Evolutionary conservation across 2,113 vertebrate genomes (phyloP), one percentile per base, ranked within the genome.

Genomic region (Triplophysa siluroides): DNA sequence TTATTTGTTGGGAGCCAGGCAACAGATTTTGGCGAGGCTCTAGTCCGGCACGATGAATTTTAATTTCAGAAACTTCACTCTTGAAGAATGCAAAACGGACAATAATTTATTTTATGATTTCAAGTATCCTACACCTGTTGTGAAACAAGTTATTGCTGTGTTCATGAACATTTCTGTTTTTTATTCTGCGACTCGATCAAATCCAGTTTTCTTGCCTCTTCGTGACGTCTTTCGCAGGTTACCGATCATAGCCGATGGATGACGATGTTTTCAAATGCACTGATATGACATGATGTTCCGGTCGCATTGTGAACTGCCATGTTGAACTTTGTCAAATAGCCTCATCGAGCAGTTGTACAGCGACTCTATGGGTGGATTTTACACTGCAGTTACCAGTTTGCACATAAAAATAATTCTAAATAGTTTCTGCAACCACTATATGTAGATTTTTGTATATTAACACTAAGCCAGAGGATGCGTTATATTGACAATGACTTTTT

Each of bases 1-100:
- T 84, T 99, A 81, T 99, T 99, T 73, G 97, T 99, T 82, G 97
- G 97, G 69, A 99, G 97, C 87, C 97, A 99, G 88, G 97, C 95
- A 38, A 99, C 97, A 56, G 96, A 99, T 91, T 99, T 99, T 3
- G 97, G 97, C 21, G 97, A 98, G 85, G 97, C 97, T 58, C 90
- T 98, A 85, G 96, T 95, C 86, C 92, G 96, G 77, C 97, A 99
- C 0, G 97, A 99, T n/a, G 96, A 98, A 80, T 98, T 98, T 88
- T 98, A 92, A 94, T 78, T 33, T 13, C 41, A 66, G 1, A 1
- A 19, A 14, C 12, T 16, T 62, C 23, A 63, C 11, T 18, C 11
- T 12, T 58, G 16, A 70, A 68, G 38, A 41, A 52, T 61, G n/a
- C 18, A 10, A 38, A 65, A 88, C 85, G 88, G 91, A 91, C 90